Conservation (phyloP, 2,888 invertebrate genomes). For the Monopis laevigella region DNA sequence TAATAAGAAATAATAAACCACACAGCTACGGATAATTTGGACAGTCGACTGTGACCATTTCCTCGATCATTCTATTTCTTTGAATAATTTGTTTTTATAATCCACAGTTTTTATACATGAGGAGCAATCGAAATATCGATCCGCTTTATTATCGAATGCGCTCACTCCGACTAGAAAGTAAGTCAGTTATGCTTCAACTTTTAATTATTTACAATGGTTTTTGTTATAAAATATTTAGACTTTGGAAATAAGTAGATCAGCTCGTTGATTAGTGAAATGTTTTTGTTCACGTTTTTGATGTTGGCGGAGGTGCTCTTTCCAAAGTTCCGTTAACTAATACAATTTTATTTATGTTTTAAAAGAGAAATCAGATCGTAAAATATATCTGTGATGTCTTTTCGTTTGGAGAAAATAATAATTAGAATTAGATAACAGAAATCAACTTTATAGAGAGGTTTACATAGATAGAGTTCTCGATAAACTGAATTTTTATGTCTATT, state of each 20-base stretch:
- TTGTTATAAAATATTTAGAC: constrained; percentile 54
- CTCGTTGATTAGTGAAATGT: constrained; percentile 55
- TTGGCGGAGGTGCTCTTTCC: too few relatives aligned
- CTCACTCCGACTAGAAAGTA: constrained; percentile 25
- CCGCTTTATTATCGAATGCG: constrained; percentile 2
- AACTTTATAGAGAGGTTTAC: too few relatives aligned
- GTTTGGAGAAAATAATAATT: too few relatives aligned
- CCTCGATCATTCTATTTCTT: constrained; percentile 58
- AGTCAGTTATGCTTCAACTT: constrained; percentile 28
- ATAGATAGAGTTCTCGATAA: too few relatives aligned
- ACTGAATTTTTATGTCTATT: constrained; percentile 2
- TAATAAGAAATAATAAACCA: constrained; percentile 43
- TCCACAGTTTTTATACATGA: constrained; percentile 2
- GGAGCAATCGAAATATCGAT: constrained; percentile 2
- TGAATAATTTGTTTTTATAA: constrained; percentile 40
- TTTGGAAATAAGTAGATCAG: constrained; percentile 57
- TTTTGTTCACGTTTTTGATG: constrained; percentile 47
- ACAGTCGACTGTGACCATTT: constrained; percentile 63
- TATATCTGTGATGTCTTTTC: too few relatives aligned
- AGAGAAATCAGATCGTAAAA: too few relatives aligned
- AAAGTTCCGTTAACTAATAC: too few relatives aligned
- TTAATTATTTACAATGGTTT: constrained; percentile 55
- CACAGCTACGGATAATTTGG: constrained; percentile 55
- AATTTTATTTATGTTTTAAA: too few relatives aligned
- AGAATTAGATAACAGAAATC: too few relatives aligned